These are phyloP conservation scores for Sandelia bainsii DNA, from an alignment of 2,797 vertebrate species.

Conservation along the genomic window DNA sequence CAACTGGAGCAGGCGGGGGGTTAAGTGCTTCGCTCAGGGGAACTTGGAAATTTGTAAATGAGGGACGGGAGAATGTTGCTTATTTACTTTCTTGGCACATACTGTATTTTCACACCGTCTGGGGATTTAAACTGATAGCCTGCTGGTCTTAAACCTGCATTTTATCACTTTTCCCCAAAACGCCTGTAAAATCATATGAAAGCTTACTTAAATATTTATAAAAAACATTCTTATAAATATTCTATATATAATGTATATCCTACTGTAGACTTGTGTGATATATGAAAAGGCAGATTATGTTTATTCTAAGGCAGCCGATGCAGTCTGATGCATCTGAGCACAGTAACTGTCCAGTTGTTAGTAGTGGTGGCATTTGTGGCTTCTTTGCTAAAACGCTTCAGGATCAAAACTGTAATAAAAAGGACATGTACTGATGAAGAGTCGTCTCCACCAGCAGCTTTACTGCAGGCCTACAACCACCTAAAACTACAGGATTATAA, in stretches of 20 bases:
- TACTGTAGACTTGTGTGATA: background rate
- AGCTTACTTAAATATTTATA: conserved; percentile 32
- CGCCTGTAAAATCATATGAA: conserved; percentile 22
- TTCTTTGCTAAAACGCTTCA: conserved; percentile 44
- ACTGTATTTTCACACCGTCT: conserved; percentile 47
- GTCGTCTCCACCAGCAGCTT: conserved; percentile 32
- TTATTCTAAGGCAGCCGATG: conserved; percentile 31
- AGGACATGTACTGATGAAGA: conserved; percentile 65
- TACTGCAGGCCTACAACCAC: conserved; percentile 58
- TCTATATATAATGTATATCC: background rate
- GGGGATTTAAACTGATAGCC: conserved; percentile 52
- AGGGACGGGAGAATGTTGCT: conserved; percentile 17
- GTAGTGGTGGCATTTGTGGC: conserved; percentile 32
- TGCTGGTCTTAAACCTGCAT: conserved; percentile 35
- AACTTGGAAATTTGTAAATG: conserved; percentile 49
- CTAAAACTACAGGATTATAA: conserved; percentile 79
- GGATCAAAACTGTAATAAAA: conserved; percentile 64
- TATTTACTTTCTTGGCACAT: conserved; percentile 51
- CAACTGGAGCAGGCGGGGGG: conserved; percentile 37
- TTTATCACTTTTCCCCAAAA: conserved; percentile 37
- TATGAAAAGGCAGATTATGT: conserved; percentile 21
- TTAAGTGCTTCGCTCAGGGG: conserved; percentile 51
- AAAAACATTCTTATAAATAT: conserved; percentile 22
- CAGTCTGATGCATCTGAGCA: background rate
- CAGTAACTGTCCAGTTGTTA: conserved; percentile 33